Evolutionary conservation across 2,888 invertebrate genomes (phyloP).

Genomic region (Drosophila differens): DNA sequence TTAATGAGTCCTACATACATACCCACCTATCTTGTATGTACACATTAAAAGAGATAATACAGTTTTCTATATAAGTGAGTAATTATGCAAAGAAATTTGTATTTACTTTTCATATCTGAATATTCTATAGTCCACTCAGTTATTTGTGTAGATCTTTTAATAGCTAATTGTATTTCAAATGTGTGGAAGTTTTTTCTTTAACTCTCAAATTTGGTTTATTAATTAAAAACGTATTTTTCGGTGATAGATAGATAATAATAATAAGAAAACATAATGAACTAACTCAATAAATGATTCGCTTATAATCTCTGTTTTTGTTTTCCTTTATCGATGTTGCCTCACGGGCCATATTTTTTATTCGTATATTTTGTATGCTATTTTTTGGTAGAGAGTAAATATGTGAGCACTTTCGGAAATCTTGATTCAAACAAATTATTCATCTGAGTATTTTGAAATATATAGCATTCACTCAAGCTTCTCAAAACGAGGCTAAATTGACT

Average conservation of each 20-base stretch:
- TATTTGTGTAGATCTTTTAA: neutral
- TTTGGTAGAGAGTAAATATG: neutral
- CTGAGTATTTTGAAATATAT: neutral
- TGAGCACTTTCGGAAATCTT: neutral
- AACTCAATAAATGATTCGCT: neutral
- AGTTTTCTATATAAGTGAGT: neutral
- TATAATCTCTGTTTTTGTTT: neutral
- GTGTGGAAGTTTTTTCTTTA: neutral
- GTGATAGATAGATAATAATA: neutral
- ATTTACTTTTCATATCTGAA: neutral
- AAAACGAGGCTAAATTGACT: neutral
- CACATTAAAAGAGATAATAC: constrained; percentile 35
- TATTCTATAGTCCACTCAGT: neutral
- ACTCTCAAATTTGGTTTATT: neutral
- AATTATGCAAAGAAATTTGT: neutral
- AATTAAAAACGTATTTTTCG: neutral
- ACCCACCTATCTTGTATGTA: neutral
- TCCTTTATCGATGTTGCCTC: neutral
- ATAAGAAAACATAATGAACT: neutral
- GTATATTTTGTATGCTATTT: neutral
- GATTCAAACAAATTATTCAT: neutral
- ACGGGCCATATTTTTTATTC: neutral
- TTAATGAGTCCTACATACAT: neutral
- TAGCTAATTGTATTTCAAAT: neutral
- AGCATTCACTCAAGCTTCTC: constrained; percentile 33